Evolutionary conservation across 2,888 invertebrate genomes (phyloP), one percentile per base, ranked within the genome.

Genomic region (Mythimna impura): DNA sequence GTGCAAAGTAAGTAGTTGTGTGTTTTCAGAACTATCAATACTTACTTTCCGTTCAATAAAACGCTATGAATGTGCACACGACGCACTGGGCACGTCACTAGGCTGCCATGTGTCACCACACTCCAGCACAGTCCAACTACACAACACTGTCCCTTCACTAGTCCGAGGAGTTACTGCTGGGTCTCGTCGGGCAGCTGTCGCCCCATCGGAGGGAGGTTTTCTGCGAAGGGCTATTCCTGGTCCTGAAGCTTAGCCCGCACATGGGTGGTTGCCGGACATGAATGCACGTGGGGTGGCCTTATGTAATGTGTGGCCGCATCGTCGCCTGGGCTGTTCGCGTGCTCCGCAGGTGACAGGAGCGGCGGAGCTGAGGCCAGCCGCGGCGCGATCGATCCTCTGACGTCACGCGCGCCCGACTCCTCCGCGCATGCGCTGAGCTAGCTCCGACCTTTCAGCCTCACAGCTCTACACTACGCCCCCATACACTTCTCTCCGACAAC

Each of bases 191-290:
- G 90, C 99, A 99, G 97, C 98, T 98, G 97, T 99, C 99, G 96
- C 99, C 99, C 99, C 99, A 99, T 96, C 99, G 98, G 93, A 99
- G 98, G 96, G 98, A 98, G 96, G 99, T 99, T 97, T 98, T 99
- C 97, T 99, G 99, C 97, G 98, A 99, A 97, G 99, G 99, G 97
- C 98, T 98, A 97, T 99, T 99, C 96, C 98, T 98, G 96, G 99
- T 99, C 97, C 98, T 98, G 98, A 98, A 98, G 97, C 98, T 98
- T 98, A 98, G 97, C 97, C 98, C 98, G 97, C 98, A 98, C 99
- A 99, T 99, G 98, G 97, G 93, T 92, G 89, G 85, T 89, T 90
- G 78, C 71, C 78, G 81, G 85, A 84, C 85, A 85, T 87, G 86
- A 76, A 81, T 89, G 87, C 92, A 91, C 95, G 95, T 94, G 88